phyloP scores from a whole-genome alignment of 2,888 invertebrate species.

The Trypoxylon attenuatum region DNA sequence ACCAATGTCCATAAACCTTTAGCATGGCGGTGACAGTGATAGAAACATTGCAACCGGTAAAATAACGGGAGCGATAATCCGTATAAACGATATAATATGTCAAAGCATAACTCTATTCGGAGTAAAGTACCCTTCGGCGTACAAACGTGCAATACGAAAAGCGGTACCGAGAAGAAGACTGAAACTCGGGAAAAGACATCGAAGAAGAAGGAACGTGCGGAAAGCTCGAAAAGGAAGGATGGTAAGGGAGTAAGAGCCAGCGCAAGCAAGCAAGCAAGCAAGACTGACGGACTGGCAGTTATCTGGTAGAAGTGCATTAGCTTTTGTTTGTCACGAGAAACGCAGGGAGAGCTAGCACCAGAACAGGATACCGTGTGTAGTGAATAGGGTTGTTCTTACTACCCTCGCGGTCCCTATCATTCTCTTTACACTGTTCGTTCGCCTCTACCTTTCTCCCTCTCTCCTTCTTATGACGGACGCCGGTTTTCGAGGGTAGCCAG shows the following conservation, averaged over 20 bases:
- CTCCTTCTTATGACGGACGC: slow-evolving; percentile 15
- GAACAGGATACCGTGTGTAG: slow-evolving; percentile 45
- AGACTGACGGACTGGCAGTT: slow-evolving; percentile 50
- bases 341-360: slow-evolving; percentile 33
- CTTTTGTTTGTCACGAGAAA: slow-evolving; percentile 62
- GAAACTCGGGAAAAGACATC: too few species aligned
- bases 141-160: too few species aligned
- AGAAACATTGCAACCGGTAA: too few species aligned
- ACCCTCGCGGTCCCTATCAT: neutral
- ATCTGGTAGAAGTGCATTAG: slow-evolving; percentile 61
- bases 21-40: too few species aligned
- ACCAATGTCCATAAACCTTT: too few species aligned
- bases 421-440: neutral
- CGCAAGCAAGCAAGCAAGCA: neutral
- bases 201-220: too few species aligned
- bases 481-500: slow-evolving; percentile 23
- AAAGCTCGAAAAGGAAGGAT: neutral
- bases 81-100: too few species aligned
- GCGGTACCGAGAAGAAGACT: too few species aligned
- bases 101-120: too few species aligned
- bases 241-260: neutral
- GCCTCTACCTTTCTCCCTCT: slow-evolving; percentile 19
- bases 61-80: too few species aligned
- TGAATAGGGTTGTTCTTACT: slow-evolving; percentile 44
- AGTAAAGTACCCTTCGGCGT: too few species aligned